Conservation (phyloP, 2,113 vertebrate genomes). For the Phasianus colchicus region DNA sequence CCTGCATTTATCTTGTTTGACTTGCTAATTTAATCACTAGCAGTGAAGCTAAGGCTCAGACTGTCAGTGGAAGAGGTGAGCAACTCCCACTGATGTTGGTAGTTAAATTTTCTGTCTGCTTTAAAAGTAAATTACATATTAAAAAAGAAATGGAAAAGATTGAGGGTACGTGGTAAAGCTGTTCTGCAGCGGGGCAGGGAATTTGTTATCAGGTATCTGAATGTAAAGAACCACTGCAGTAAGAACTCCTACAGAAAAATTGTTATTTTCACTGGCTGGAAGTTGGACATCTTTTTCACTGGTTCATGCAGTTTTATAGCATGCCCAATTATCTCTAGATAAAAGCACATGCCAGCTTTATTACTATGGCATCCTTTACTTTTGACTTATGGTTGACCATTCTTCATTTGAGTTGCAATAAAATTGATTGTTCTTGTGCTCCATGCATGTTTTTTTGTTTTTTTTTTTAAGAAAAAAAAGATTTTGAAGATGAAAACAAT, state of each 20-base stretch:
- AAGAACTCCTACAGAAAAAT: not conserved
- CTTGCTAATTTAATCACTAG: slow-evolving; percentile 60
- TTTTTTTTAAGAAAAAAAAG: not conserved
- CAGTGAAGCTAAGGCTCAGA: not conserved
- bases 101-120: not conserved
- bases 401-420: not conserved
- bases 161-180: not conserved
- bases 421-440: not conserved
- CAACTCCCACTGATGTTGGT: not conserved
- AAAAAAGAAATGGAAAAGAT: not conserved
- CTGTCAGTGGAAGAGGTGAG: not conserved
- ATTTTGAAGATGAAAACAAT: not conserved
- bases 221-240: not conserved
- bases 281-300: not conserved
- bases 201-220: not conserved
- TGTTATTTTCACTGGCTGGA: not conserved
- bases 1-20: slow-evolving; percentile 27
- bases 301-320: not conserved
- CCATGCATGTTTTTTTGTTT: not conserved
- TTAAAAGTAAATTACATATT: not conserved
- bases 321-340: not conserved
- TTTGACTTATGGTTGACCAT: accelerated
- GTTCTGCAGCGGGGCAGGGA: not conserved
- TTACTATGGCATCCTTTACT: not conserved
- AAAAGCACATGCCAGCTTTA: not conserved